Evolutionary conservation across 2,113 vertebrate genomes (phyloP).

Genomic region (Harpagus bidentatus): DNA sequence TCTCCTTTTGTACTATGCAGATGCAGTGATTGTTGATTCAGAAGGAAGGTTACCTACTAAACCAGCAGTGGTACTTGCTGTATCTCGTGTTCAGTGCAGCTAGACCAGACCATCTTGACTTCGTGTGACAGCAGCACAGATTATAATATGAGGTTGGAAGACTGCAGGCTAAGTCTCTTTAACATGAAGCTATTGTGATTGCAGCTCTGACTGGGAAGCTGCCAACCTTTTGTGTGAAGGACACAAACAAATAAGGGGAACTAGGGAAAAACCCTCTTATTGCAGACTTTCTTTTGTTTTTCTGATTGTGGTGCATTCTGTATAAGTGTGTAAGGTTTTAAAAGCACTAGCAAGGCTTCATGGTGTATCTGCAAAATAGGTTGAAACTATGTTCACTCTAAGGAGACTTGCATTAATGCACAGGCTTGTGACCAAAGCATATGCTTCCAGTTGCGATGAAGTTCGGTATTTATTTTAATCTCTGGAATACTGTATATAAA

Average conservation of each 20-base stretch:
- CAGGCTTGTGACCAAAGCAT: background rate
- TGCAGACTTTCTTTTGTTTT: background rate
- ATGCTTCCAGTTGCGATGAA: background rate
- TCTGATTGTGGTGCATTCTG: background rate
- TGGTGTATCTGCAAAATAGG: background rate
- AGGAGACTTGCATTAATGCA: background rate
- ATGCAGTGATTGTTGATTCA: background rate
- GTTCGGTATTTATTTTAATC: background rate
- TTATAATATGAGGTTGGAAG: background rate
- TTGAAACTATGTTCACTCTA: background rate
- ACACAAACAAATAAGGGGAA: background rate
- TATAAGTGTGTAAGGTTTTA: background rate
- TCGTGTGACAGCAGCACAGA: background rate
- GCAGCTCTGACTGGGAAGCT: background rate
- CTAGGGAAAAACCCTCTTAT: background rate
- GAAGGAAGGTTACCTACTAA: background rate
- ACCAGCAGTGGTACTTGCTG: background rate
- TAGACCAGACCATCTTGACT: background rate
- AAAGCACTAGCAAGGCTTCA: background rate
- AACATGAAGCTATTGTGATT: background rate
- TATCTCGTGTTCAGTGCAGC: background rate
- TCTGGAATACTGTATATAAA: background rate
- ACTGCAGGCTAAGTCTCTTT: background rate
- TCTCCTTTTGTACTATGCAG: background rate
- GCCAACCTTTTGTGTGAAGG: background rate